Percentiles rank a stretch among this genome's conserved stretches.
Evolutionary conservation across 2,113 vertebrate genomes (phyloP).

Genomic region (Crotalus helleri): DNA sequence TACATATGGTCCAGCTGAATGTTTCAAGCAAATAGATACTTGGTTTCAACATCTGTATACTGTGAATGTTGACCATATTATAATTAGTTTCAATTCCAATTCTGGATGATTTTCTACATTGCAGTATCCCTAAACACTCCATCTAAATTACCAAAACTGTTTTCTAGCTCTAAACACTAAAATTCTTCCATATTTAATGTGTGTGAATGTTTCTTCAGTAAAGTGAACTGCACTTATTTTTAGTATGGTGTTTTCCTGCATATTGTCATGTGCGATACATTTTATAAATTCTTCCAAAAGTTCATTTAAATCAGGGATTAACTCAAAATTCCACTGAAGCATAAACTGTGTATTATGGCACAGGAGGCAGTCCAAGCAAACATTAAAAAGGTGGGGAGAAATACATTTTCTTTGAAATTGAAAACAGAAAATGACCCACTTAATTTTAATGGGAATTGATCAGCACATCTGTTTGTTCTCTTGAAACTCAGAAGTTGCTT

Average conservation of each 20-base stretch:
- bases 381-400: fast-evolving
- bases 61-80: neutral
- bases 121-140: neutral
- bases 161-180: neutral
- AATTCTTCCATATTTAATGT: neutral
- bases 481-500: neutral
- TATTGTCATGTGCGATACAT: neutral
- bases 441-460: neutral
- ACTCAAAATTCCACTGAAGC: neutral
- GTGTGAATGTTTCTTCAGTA: neutral
- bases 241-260: neutral
- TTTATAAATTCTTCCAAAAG: neutral
- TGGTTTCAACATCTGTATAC: neutral
- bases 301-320: neutral
- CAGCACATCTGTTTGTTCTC: neutral
- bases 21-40: neutral
- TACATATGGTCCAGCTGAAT: neutral
- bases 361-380: neutral
- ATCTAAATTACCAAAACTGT: neutral
- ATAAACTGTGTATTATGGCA: neutral
- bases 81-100: neutral
- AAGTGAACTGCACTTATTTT: neutral
- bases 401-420: neutral
- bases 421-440: neutral
- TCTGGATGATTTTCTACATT: neutral